phyloP scores from a whole-genome alignment of 2,888 invertebrate genomes.

The Griposia aprilina region DNA sequence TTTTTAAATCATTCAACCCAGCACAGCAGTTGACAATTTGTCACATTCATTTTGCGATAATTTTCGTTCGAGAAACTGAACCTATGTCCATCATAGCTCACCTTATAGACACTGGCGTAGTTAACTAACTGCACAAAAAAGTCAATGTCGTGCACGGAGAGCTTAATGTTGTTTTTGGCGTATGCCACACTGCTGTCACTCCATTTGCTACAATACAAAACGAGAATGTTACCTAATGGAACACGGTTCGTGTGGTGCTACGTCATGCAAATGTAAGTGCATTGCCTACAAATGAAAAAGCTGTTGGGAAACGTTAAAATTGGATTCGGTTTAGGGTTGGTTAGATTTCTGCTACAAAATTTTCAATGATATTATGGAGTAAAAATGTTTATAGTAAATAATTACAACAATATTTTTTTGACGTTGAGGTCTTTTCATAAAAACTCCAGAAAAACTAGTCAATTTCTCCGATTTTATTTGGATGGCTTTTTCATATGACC shows the following conservation, averaged over 20 bases:
- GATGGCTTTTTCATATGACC: background rate
- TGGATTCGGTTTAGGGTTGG: slow-evolving; percentile 27
- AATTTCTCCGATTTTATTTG: background rate
- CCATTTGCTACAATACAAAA: slow-evolving; percentile 78
- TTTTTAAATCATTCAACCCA: background rate
- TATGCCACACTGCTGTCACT: slow-evolving; percentile 69
- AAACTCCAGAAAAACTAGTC: background rate
- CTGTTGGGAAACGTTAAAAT: slow-evolving; percentile 42
- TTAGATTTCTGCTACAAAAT: background rate
- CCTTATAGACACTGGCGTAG: slow-evolving; percentile 82
- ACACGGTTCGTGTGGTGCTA: slow-evolving; percentile 45
- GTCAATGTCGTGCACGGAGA: slow-evolving; percentile 84
- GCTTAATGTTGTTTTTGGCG: slow-evolving; percentile 80
- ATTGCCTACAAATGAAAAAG: slow-evolving; percentile 58
- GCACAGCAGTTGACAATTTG: background rate
- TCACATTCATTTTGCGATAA: background rate
- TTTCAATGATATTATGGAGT: no score
- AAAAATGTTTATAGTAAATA: background rate
- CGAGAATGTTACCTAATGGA: slow-evolving; percentile 55
- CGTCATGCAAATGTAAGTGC: slow-evolving; percentile 61
- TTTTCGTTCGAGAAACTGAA: background rate
- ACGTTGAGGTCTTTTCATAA: background rate
- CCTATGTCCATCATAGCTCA: slow-evolving; percentile 59
- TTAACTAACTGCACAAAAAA: slow-evolving; percentile 82
- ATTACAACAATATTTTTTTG: background rate